These are phyloP conservation scores for Cheilinus undulatus DNA, from an alignment of 2,113 vertebrate genomes.

Conservation along the genomic window DNA sequence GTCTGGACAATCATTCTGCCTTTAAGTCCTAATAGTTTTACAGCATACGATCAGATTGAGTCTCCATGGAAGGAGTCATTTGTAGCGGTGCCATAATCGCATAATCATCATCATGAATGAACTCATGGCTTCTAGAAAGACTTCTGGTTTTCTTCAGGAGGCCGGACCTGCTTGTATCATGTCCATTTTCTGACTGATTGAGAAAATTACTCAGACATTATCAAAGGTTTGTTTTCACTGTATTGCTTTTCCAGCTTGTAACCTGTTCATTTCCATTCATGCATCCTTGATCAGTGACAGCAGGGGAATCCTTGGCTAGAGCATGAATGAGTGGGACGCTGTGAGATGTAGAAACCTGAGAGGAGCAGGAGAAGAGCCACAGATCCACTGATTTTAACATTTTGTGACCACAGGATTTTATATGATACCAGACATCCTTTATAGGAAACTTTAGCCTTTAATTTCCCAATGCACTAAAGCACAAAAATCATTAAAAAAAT, in stretches of 20 bases:
- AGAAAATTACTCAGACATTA: constrained; percentile 24
- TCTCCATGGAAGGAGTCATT: constrained; percentile 27
- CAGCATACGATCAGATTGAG: constrained; percentile 25
- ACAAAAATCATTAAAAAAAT: too few species aligned
- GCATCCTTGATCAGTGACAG: constrained; percentile 26
- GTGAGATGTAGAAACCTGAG: constrained; percentile 32
- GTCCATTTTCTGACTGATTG: constrained; percentile 36
- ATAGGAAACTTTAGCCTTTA: too few species aligned
- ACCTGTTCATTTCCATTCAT: constrained; percentile 37
- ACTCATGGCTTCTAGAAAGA: constrained; percentile 49
- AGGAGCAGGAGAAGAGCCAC: constrained; percentile 8
- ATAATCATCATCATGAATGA: constrained; percentile 61
- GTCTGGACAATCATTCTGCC: neutral
- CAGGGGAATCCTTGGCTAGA: constrained; percentile 28
- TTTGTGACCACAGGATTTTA: too few species aligned
- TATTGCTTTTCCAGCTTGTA: constrained; percentile 32
- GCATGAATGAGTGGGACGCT: constrained; percentile 10
- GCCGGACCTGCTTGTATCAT: constrained; percentile 16
- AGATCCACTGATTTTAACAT: neutral
- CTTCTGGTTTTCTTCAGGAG: constrained; percentile 56
- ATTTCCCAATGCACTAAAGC: too few species aligned
- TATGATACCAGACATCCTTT: too few species aligned
- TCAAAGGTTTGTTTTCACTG: constrained; percentile 31
- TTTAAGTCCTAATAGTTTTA: constrained; percentile 57
- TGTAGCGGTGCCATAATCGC: constrained; percentile 45